A percentile compares a stretch with the other conserved stretches of the same genome.
phyloP scores from a whole-genome alignment of 2,888 invertebrate genomes.

The Germaria angustata region DNA sequence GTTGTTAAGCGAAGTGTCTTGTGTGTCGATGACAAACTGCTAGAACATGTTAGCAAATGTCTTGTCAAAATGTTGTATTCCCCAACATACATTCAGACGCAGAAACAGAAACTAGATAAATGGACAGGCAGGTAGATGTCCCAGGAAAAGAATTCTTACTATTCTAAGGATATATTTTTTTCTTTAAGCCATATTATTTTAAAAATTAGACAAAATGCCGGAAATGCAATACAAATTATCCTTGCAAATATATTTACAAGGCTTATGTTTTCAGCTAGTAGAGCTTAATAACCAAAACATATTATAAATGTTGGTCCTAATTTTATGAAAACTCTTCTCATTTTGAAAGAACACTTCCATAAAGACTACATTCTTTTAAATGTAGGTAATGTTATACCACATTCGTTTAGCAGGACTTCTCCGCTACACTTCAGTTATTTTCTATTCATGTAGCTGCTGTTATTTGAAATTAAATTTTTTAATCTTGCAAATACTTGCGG shows the following conservation, averaged over 20 bases:
- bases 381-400: background rate
- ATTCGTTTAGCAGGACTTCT: background rate
- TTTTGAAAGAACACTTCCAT: background rate
- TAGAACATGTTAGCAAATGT: constrained; percentile 64
- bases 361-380: background rate
- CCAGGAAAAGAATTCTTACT: background rate
- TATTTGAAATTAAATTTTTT: constrained; percentile 9
- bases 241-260: too few species aligned
- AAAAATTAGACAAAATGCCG: too few species aligned
- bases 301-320: too few species aligned
- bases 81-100: background rate
- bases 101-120: background rate
- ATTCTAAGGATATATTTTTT: background rate
- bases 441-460: constrained; percentile 12
- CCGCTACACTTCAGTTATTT: constrained; percentile 3
- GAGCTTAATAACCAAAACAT: too few species aligned
- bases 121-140: background rate
- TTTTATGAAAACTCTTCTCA: too few species aligned
- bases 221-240: too few species aligned
- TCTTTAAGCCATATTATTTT: too few species aligned
- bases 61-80: constrained; percentile 51
- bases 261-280: too few species aligned
- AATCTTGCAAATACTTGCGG: constrained; percentile 51
- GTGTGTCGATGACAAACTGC: constrained; percentile 65
- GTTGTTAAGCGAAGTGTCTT: constrained; percentile 59